Evolutionary conservation across 2,113 vertebrate genomes (phyloP), one percentile per base, ranked within the genome.

Genomic region (Mirounga angustirostris): DNA sequence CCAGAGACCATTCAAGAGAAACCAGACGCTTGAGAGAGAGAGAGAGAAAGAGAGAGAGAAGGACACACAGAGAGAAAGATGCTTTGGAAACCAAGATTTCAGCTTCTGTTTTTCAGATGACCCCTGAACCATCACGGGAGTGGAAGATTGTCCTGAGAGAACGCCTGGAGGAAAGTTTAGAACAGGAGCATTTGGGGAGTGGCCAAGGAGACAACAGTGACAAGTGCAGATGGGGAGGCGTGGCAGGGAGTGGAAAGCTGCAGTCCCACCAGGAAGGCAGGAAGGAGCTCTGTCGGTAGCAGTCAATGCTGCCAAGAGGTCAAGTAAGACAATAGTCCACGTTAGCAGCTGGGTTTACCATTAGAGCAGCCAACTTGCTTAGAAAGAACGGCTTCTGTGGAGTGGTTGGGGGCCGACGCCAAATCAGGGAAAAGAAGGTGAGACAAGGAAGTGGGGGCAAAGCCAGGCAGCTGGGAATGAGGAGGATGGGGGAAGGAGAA

Each of bases 391-490:
- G 59, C 26, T 24, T 71, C 81, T 5, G 2, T 24, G 50, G 1
- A 30, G 63, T 5, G 24, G 50, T 4, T 36, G 1, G 0, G 0
- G 59, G 78, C 78, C 52, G 16, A 73, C 5, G 43, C 33, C 65
- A 63, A 14, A 26, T 26, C 40, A 28, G 0, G 15, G 67, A 3
- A 30, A 40, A 54, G 1, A 36, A 56, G 10, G 10, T 0, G 21
- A 43, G 43, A 8, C 24, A 4, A 4, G 59, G 16, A n/a, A 0
- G 40, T 22, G 2, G 0, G 13, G 50, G 28, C 21, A 21, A 4
- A 33, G 3, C 21, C 16, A 50, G 46, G 5, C 0, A 0, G 10
- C 1, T 18, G 4, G n/a, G 36, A 26, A 19, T 0, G 46, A 58
- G 10, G 7, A n/a, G 10, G 40, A n/a, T 10, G 28, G 26, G 7